Conservation (phyloP, 2,113 vertebrate species). For the Malurus melanocephalus region DNA sequence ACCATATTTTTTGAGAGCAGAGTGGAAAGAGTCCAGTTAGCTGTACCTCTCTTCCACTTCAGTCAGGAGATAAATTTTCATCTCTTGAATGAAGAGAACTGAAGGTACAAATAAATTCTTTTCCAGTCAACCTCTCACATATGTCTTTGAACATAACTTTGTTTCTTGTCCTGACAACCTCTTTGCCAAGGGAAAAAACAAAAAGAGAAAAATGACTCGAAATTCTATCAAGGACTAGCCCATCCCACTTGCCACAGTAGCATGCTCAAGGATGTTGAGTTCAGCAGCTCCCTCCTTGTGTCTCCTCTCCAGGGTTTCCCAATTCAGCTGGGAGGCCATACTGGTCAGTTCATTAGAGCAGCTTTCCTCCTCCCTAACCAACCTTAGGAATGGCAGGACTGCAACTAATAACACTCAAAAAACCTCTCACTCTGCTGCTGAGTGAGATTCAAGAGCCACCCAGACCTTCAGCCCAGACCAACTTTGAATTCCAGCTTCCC, state of each 20-base stretch:
- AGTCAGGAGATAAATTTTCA: not conserved
- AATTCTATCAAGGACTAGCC: not conserved
- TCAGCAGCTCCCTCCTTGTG: rapidly evolving
- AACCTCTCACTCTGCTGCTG: not conserved
- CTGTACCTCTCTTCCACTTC: not conserved
- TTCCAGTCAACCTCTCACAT: not conserved
- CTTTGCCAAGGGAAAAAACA: not conserved
- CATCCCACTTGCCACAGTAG: not conserved
- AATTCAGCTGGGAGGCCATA: rapidly evolving
- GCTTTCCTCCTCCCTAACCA: not conserved
- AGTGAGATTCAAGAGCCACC: not conserved
- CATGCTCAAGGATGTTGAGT: not conserved
- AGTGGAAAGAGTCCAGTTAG: not conserved
- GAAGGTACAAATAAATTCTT: not conserved
- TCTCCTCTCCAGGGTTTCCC: not conserved
- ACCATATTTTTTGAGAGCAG: not conserved
- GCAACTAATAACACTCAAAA: not conserved
- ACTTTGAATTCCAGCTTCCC: not conserved
- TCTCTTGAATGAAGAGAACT: not conserved
- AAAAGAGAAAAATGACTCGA: rapidly evolving
- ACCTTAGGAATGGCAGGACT: not conserved
- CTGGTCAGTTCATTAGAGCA: not conserved
- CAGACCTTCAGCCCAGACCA: not conserved
- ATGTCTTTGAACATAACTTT: not conserved
- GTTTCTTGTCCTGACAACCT: not conserved